These are phyloP conservation scores for Synanthedon tipuliformis DNA, from an alignment of 2,888 invertebrate genomes.

Conservation along the genomic window DNA sequence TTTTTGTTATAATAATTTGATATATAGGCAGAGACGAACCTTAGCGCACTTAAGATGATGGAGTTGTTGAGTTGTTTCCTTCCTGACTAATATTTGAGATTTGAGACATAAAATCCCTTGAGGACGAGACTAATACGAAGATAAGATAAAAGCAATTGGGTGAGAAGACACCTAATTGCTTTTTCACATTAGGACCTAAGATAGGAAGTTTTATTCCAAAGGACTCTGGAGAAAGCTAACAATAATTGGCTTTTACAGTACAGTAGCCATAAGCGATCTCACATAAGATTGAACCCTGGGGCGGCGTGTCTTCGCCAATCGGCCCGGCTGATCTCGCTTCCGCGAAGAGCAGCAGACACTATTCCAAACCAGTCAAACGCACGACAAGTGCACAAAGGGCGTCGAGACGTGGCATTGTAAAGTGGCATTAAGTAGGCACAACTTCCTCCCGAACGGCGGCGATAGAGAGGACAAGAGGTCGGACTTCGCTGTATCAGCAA, in stretches of 20 bases:
- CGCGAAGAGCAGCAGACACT: conserved; percentile 39
- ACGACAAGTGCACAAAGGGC: conserved; percentile 51
- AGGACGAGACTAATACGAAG: too few species aligned
- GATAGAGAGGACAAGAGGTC: conserved; percentile 25
- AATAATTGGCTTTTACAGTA: conserved; percentile 16
- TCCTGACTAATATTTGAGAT: neutral
- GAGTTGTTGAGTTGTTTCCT: conserved; percentile 3
- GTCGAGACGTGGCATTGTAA: conserved; percentile 40
- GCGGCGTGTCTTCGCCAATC: conserved; percentile 44
- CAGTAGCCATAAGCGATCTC: conserved; percentile 44
- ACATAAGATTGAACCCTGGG: conserved; percentile 42
- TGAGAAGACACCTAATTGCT: neutral
- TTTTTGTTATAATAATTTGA: conserved; percentile 24
- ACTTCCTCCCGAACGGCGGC: conserved; percentile 16
- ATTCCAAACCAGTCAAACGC: conserved; percentile 40
- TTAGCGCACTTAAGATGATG: conserved; percentile 18
- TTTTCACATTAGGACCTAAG: neutral
- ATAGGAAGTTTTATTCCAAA: neutral
- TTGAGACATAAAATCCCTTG: neutral
- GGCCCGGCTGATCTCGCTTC: conserved; percentile 39
- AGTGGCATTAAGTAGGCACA: conserved; percentile 35
- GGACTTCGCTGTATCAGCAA: conserved; percentile 28
- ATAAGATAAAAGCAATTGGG: neutral
- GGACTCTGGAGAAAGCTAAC: neutral
- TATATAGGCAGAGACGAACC: conserved; percentile 15